Evolutionary conservation across 2,113 vertebrate species (phyloP).

Genomic region (Lontra canadensis): DNA sequence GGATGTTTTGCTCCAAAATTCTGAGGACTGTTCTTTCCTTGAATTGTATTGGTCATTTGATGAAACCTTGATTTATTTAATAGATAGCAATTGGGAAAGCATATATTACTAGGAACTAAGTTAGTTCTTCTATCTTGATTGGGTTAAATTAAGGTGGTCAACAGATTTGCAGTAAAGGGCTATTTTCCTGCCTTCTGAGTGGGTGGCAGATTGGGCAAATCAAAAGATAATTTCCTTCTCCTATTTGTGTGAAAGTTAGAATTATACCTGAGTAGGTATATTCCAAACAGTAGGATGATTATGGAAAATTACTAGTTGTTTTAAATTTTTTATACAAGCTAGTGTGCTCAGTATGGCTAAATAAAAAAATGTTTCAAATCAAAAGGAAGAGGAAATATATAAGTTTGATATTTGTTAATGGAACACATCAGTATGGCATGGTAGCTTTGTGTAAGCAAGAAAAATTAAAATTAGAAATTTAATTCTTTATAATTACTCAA

Average conservation of each 20-base stretch:
- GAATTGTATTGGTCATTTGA: not conserved
- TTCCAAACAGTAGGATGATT: conserved; percentile 46
- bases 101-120: not conserved
- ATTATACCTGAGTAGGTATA: conserved; percentile 39
- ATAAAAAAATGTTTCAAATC: conserved; percentile 47
- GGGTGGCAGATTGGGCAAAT: conserved; percentile 25
- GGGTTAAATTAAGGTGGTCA: not conserved
- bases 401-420: conserved; percentile 22
- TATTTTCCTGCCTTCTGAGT: not conserved
- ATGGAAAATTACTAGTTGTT: not conserved
- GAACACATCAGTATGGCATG: not conserved
- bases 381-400: not conserved
- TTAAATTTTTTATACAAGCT: conserved; percentile 43
- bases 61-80: conserved; percentile 39
- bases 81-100: not conserved
- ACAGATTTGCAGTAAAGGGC: not conserved
- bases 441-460: not conserved
- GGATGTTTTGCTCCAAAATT: not conserved
- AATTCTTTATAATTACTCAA: conserved; percentile 31
- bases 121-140: not conserved
- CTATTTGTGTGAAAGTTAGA: conserved; percentile 43
- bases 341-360: conserved; percentile 37
- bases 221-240: conserved; percentile 41
- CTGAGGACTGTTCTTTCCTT: not conserved
- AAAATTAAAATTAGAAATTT: conserved; percentile 27